phyloP scores from a whole-genome alignment of 2,113 vertebrate species.

The Sander vitreus region DNA sequence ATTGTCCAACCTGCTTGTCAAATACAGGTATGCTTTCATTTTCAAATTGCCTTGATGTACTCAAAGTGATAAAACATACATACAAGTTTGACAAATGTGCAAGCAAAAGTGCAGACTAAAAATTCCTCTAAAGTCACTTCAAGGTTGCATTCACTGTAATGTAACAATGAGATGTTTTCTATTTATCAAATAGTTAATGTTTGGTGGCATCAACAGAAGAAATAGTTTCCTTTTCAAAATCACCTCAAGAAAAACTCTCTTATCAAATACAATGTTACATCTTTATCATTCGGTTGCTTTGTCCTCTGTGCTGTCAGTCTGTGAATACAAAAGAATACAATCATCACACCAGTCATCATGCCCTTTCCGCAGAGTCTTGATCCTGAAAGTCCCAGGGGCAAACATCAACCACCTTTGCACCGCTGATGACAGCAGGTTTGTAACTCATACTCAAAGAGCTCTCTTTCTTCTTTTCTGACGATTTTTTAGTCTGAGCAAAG shows the following conservation, averaged over 20 bases:
- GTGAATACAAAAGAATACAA: constrained; percentile 62
- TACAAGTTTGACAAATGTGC: constrained; percentile 52
- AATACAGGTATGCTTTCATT: constrained; percentile 23
- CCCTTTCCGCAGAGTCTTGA: constrained; percentile 74
- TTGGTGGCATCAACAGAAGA: constrained; percentile 82
- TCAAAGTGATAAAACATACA: constrained; percentile 47
- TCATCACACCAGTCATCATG: constrained; percentile 65
- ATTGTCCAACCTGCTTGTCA: constrained; percentile 58
- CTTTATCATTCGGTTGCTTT: not conserved
- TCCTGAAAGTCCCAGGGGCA: constrained; percentile 89
- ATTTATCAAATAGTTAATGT: constrained; percentile 83
- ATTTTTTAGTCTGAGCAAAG: constrained; percentile 68
- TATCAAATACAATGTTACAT: constrained; percentile 2
- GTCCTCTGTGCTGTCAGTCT: constrained; percentile 46
- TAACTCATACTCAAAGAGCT: constrained; percentile 61
- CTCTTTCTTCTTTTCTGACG: constrained; percentile 74
- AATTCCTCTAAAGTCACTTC: constrained; percentile 82
- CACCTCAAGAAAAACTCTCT: constrained; percentile 29
- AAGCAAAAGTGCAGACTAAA: constrained; percentile 66
- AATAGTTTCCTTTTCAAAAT: constrained; percentile 34
- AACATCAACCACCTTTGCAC: constrained; percentile 76
- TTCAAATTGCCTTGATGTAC: constrained; percentile 14
- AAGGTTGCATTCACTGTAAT: constrained; percentile 86
- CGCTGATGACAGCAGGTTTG: constrained; percentile 63
- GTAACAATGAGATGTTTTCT: constrained; percentile 85